Percentiles rank a stretch among this genome's conserved stretches.
phyloP scores from a whole-genome alignment of 2,113 vertebrate species.

The Cnemophilus loriae region DNA sequence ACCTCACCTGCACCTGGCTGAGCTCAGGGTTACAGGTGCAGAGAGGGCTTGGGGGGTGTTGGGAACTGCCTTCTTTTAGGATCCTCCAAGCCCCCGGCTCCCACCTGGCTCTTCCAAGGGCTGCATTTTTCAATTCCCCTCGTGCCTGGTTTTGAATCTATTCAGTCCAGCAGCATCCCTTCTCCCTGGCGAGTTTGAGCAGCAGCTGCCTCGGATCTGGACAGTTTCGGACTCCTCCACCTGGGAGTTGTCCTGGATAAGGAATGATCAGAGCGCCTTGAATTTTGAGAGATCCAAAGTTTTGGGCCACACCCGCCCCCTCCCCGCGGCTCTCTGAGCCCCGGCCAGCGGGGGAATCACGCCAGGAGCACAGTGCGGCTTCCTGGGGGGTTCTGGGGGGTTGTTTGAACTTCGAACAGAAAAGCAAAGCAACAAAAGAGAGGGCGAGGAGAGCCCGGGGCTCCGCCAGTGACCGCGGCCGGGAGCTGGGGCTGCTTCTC shows the following conservation, averaged over 20 bases:
- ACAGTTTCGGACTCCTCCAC: not conserved
- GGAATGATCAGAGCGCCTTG: rapidly evolving
- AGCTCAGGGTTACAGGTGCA: rapidly evolving
- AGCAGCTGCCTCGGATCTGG: not conserved
- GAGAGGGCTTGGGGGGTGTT: not conserved
- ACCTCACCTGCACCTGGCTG: rapidly evolving
- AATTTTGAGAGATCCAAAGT: not conserved
- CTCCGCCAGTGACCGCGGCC: not conserved
- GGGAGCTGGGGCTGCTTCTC: not conserved
- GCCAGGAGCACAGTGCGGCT: not conserved
- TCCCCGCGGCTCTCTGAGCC: not conserved
- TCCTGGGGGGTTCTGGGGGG: not conserved
- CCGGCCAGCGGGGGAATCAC: not conserved
- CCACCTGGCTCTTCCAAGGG: rapidly evolving
- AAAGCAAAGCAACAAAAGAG: not conserved
- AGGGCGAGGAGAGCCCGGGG: not conserved
- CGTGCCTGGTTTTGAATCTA: rapidly evolving
- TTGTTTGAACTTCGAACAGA: conserved; percentile 5
- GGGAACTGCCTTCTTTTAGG: rapidly evolving
- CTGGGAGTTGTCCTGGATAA: not conserved
- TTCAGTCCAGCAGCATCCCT: rapidly evolving
- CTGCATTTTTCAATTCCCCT: not conserved
- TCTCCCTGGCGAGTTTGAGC: not conserved
- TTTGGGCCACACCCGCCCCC: not conserved
- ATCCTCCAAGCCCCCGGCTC: not conserved